Base-by-base conservation (phyloP, 2,888 invertebrate species). In the Junonia oenone region DNA sequence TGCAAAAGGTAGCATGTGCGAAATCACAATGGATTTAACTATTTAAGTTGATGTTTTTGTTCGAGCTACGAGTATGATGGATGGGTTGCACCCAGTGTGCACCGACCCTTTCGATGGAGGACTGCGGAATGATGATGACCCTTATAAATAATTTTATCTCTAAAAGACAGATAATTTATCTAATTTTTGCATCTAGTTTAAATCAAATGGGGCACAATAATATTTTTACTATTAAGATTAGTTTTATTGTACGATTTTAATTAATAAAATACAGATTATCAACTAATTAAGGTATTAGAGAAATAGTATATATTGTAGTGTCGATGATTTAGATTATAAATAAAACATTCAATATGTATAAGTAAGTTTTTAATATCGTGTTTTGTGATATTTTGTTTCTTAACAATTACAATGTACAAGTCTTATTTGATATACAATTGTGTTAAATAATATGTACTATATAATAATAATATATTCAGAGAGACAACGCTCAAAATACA, bases 391-490 rank as follows among this genome's bases (percentile, higher is more conserved):
- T 74, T 81, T 81, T 77, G 68, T 76, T 76, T 78, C 68, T 78
- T 81, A 76, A 83, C 74, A 82, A 82, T 86, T 88, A 89, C 76
- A 87, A 86, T 89, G 72, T 87, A 89, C 85, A 89, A 73, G 65
- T 76, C 76, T 82, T 86, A 82, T 74, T 66, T 68, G 73, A 80
- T 83, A 87, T 71, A 83, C 75, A 73, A 75, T 81, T 77, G 73
- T 71, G 69, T 77, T 81, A 82, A 84, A 81, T 70, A 78, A 83
- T 77, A 78, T 56, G 46, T 58, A 75, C 79, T 83, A 83, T 75
- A 74, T 71, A 43, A 43, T 43, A 26, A 71, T 73, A 79, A 73
- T 67, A 68, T 74, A 80, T 83, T 79, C 75, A 72, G 72, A 69
- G 71, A 76, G 74, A 68, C 75, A 73, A 75, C 71, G 75, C 75